These are phyloP conservation scores for Antennarius maculatus DNA, from an alignment of 2,797 vertebrate genomes.

Conservation along the genomic window DNA sequence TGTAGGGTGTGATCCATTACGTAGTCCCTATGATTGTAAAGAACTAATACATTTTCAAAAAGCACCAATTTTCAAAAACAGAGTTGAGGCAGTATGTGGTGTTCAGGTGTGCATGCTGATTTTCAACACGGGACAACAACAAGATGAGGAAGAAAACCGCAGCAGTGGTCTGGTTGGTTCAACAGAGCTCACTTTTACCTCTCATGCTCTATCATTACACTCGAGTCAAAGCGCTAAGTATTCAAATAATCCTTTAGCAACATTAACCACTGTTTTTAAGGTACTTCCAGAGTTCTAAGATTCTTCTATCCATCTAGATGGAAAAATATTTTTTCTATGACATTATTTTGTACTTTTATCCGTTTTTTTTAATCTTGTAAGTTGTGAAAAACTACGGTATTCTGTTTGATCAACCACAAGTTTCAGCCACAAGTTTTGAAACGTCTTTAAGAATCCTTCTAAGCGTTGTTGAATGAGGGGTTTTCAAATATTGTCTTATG, in stretches of 20 bases:
- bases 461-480: neutral
- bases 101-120: conserved; percentile 52
- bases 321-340: neutral
- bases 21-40: conserved; percentile 44
- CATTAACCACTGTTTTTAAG: neutral
- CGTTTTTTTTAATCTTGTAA: neutral
- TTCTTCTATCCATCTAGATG: neutral
- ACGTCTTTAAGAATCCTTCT: neutral
- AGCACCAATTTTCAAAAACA: conserved; percentile 24
- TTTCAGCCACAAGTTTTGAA: neutral
- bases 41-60: conserved; percentile 51
- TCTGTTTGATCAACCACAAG: too few species aligned
- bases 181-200: conserved; percentile 18
- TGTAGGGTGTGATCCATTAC: conserved; percentile 42
- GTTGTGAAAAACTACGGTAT: neutral
- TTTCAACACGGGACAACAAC: conserved; percentile 24
- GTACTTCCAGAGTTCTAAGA: conserved; percentile 1
- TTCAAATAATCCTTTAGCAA: neutral
- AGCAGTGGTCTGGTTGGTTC: conserved; percentile 11
- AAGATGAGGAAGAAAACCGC: conserved; percentile 6
- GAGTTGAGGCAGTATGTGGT: conserved; percentile 24
- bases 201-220: neutral
- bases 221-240: neutral
- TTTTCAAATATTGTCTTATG: neutral
- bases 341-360: neutral